These are phyloP conservation scores for Elegia similella DNA, from an alignment of 2,888 invertebrate species.

Conservation along the genomic window DNA sequence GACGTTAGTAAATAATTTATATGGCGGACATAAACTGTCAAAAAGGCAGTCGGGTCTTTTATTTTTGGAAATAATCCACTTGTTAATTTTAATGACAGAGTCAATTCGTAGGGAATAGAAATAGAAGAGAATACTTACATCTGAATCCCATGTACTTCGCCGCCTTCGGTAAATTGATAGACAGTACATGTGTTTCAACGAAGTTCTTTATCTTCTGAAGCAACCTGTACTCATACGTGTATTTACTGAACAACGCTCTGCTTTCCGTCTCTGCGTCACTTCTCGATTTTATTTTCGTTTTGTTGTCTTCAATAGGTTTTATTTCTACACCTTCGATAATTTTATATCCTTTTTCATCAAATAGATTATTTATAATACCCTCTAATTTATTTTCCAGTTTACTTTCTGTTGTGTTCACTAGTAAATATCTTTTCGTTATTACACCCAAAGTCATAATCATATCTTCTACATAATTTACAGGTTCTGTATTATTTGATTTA, in stretches of 20 bases:
- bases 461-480: conserved; percentile 44
- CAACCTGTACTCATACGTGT: conserved; percentile 77
- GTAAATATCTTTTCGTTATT: conserved; percentile 52
- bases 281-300: conserved; percentile 24
- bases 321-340: conserved; percentile 82
- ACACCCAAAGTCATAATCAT: conserved; percentile 53
- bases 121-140: conserved; percentile 67
- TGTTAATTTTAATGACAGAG: no score
- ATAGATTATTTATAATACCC: conserved; percentile 79
- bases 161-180: conserved; percentile 85
- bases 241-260: conserved; percentile 63
- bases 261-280: conserved; percentile 38
- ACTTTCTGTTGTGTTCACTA: conserved; percentile 59
- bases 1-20: no score
- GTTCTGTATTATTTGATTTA: conserved; percentile 30
- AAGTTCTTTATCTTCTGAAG: conserved; percentile 82
- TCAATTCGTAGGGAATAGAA: no score
- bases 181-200: conserved; percentile 82
- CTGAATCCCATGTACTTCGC: conserved; percentile 84
- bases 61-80: no score
- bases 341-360: conserved; percentile 78
- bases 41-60: no score
- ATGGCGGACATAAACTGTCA: no score
- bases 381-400: conserved; percentile 77
- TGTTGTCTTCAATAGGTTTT: conserved; percentile 45